A percentile compares a stretch with the other conserved stretches of the same genome.
These are phyloP conservation scores for Gadopsis bispinosus DNA, from an alignment of 2,797 vertebrate species.

Conservation along the genomic window DNA sequence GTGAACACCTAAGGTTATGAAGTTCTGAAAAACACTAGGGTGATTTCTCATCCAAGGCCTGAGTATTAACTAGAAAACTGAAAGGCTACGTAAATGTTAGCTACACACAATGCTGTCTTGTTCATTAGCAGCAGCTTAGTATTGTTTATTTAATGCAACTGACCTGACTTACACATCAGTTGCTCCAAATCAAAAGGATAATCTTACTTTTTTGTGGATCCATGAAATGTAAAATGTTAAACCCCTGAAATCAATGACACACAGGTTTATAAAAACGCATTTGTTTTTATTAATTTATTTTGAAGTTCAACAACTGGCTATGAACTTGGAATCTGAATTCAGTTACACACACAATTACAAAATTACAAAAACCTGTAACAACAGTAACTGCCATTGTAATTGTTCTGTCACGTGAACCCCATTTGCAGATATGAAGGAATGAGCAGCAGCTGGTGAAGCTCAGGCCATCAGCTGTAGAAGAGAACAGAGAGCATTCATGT, in stretches of 20 bases:
- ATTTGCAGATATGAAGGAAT: conserved; percentile 22
- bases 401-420: conserved; percentile 16
- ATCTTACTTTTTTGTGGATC: not conserved
- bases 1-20: too few species aligned
- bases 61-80: not conserved
- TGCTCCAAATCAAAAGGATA: too few species aligned
- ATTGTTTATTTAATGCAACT: not conserved
- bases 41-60: not conserved
- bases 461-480: not conserved
- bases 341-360: conserved; percentile 29
- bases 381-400: not conserved
- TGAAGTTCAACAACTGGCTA: conserved; percentile 16
- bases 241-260: not conserved
- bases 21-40: too few species aligned
- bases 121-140: not conserved
- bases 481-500: not conserved
- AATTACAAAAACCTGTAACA: conserved; percentile 17
- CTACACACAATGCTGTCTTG: too few species aligned
- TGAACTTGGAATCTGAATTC: conserved; percentile 8
- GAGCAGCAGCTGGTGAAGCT: not conserved
- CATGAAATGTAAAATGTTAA: not conserved
- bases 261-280: conserved; percentile 24
- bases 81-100: not conserved
- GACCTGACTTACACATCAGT: too few species aligned
- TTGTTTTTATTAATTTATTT: conserved; percentile 40